These are phyloP conservation scores for Drosophila ercepeae DNA, from an alignment of 1,140 invertebrate species.

Conservation along the genomic window DNA sequence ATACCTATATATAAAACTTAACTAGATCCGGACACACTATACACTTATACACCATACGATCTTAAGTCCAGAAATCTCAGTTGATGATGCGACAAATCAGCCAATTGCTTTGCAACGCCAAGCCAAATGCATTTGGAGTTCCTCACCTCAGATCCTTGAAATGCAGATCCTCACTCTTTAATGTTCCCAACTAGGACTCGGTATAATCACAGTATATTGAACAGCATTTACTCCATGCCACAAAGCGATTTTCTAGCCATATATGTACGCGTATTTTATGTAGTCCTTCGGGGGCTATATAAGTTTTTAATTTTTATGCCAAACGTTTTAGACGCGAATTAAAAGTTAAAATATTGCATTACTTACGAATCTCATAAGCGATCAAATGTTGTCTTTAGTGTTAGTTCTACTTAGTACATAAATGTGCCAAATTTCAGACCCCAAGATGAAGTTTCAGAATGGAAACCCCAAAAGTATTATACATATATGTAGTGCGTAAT, in stretches of 20 bases:
- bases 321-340: conserved; percentile 46
- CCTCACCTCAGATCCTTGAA: conserved; percentile 1
- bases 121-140: background rate
- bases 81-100: conserved; percentile 33
- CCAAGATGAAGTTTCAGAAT: no score
- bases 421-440: conserved; percentile 66
- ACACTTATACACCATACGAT: conserved; percentile 1
- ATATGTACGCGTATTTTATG: conserved; percentile 65
- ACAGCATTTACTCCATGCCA: conserved; percentile 62
- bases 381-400: conserved; percentile 61
- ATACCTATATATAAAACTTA: background rate
- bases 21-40: conserved; percentile 8
- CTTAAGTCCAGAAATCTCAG: conserved; percentile 29
- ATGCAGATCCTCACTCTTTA: background rate
- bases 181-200: conserved; percentile 12
- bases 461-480: conserved; percentile 23
- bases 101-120: conserved; percentile 27
- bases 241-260: conserved; percentile 36
- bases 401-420: conserved; percentile 63
- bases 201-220: conserved; percentile 36
- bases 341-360: conserved; percentile 15
- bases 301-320: conserved; percentile 60
- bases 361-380: conserved; percentile 26
- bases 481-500: conserved; percentile 6
- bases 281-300: conserved; percentile 28